Percentiles rank a stretch among this genome's conserved stretches.
These are phyloP conservation scores for Nephrotoma flavescens DNA, from an alignment of 2,888 invertebrate genomes.

Conservation along the genomic window DNA sequence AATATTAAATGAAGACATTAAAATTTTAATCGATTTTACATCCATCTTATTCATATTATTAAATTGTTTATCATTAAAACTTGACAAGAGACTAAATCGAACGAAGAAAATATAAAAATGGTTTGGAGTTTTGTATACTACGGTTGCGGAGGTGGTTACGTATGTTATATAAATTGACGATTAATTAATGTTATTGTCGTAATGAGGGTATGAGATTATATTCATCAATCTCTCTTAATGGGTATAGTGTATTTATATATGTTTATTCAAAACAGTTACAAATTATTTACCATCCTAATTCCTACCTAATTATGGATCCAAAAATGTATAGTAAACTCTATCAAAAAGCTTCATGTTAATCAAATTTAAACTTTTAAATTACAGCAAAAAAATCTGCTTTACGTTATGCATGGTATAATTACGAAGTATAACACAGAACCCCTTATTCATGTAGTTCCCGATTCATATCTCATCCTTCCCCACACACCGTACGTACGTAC, in stretches of 20 bases:
- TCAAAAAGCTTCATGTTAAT: background rate
- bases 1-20: background rate
- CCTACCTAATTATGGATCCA: background rate
- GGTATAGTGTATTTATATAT: background rate
- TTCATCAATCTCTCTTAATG: background rate
- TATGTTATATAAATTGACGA: background rate
- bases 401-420: background rate
- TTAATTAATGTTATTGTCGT: background rate
- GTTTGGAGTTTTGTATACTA: background rate
- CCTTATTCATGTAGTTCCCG: background rate
- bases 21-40: background rate
- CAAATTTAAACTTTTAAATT: background rate
- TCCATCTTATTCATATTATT: background rate
- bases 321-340: background rate
- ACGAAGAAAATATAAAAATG: background rate
- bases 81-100: background rate
- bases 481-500: background rate
- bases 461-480: background rate
- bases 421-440: background rate
- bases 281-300: background rate
- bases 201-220: background rate
- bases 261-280: background rate
- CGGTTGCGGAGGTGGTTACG: background rate
- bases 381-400: background rate
- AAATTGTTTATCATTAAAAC: background rate